Conservation (phyloP, 2,113 vertebrate genomes). For the Phalacrocorax carbo region DNA sequence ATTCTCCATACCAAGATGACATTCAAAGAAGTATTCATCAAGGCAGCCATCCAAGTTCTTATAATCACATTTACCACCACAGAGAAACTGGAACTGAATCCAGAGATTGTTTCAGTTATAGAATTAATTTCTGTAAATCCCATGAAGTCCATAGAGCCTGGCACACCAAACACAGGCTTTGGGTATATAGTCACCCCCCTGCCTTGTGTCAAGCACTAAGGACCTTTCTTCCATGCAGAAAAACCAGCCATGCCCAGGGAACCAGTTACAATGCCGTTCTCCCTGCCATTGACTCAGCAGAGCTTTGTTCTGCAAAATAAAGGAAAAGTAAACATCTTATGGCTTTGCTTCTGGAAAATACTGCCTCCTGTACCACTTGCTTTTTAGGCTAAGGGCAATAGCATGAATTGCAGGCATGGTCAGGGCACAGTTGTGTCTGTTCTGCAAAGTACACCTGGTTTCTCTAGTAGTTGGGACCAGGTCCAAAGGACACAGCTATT, state of each 20-base stretch:
- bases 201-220: too few species aligned
- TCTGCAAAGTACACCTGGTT: neutral
- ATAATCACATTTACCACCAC: neutral
- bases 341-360: neutral
- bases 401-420: neutral
- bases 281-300: neutral
- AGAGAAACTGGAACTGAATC: neutral
- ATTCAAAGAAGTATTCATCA: neutral
- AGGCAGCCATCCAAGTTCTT: neutral
- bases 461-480: neutral
- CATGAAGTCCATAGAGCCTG: neutral
- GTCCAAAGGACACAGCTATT: neutral
- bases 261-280: neutral
- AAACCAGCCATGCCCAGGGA: neutral
- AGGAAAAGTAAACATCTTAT: neutral
- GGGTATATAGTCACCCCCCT: fast-evolving
- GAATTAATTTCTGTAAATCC: neutral
- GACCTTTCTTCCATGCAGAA: neutral
- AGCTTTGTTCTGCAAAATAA: neutral
- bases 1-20: neutral
- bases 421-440: neutral
- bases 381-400: neutral
- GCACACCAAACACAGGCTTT: neutral
- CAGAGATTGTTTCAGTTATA: neutral
- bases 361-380: neutral